These are phyloP conservation scores for Gorsachius goisagi DNA, from an alignment of 2,113 vertebrate species.

Conservation along the genomic window DNA sequence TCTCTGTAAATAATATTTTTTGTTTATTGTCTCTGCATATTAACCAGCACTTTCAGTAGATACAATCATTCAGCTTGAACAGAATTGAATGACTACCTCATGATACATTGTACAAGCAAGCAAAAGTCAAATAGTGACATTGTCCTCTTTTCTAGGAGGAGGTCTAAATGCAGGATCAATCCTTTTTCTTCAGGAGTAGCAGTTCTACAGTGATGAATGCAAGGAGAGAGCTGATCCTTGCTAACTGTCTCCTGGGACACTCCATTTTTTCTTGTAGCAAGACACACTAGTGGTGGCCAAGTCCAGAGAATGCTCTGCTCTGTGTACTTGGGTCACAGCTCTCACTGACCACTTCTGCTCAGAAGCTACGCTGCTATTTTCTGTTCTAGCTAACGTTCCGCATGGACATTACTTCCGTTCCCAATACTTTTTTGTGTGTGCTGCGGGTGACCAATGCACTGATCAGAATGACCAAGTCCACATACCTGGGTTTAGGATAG, in stretches of 20 bases:
- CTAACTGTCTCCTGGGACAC: fast-evolving
- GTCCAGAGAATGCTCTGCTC: neutral
- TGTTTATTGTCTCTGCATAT: neutral
- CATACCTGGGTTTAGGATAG: neutral
- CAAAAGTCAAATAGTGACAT: neutral
- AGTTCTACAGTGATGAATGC: neutral
- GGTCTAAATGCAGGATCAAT: neutral
- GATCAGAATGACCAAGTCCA: neutral
- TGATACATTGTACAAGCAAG: neutral
- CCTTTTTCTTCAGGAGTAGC: neutral
- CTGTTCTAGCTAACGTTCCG: neutral
- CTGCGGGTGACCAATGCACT: neutral
- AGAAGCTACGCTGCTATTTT: neutral
- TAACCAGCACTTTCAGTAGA: neutral
- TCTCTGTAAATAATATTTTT: conserved; percentile 13
- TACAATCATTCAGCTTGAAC: neutral
- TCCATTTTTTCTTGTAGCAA: neutral
- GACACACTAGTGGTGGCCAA: neutral
- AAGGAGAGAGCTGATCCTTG: neutral
- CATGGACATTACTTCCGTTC: neutral
- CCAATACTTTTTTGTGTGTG: neutral
- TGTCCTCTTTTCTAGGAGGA: neutral
- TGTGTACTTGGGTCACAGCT: neutral
- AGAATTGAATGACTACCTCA: neutral
- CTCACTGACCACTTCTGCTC: neutral